Conservation (phyloP, 2,888 invertebrate species). For the Selenia dentaria region DNA sequence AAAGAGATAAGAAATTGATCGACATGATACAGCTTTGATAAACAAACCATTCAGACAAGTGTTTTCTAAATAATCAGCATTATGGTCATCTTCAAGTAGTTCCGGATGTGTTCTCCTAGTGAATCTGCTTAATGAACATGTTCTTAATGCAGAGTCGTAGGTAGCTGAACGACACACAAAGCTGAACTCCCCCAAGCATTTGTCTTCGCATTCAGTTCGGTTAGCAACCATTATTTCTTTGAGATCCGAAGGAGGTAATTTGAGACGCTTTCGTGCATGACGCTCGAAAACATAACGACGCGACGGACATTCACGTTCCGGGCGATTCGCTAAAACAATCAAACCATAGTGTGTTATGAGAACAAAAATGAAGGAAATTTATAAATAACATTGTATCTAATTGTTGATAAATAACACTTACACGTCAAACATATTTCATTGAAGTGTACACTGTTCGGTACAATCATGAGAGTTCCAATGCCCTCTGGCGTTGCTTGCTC, state of each 20-base stretch:
- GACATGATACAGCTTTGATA: background rate
- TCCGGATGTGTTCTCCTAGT: conserved; percentile 95
- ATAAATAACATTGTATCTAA: conserved; percentile 11
- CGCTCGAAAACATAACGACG: conserved; percentile 95
- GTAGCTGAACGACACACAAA: conserved; percentile 95
- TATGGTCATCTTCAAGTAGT: conserved; percentile 92
- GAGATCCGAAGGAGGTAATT: conserved; percentile 91
- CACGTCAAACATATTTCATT: conserved; percentile 95
- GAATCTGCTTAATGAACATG: conserved; percentile 92
- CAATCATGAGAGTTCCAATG: conserved; percentile 94
- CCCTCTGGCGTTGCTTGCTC: conserved; percentile 95
- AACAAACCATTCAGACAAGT: conserved; percentile 92
- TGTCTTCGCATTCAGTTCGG: conserved; percentile 95
- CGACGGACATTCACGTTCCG: conserved; percentile 95
- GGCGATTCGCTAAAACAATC: conserved; percentile 86
- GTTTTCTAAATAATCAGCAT: conserved; percentile 95
- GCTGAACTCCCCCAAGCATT: conserved; percentile 94
- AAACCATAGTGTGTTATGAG: background rate
- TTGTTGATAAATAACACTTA: conserved; percentile 77
- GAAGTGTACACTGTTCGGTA: conserved; percentile 95
- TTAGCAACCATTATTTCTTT: conserved; percentile 94
- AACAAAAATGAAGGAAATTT: conserved; percentile 16
- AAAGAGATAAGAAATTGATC: background rate
- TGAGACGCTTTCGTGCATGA: conserved; percentile 93
- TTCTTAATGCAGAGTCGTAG: conserved; percentile 90